phyloP scores from a whole-genome alignment of 1,140 invertebrate species.

The Drosophila setifemur region DNA sequence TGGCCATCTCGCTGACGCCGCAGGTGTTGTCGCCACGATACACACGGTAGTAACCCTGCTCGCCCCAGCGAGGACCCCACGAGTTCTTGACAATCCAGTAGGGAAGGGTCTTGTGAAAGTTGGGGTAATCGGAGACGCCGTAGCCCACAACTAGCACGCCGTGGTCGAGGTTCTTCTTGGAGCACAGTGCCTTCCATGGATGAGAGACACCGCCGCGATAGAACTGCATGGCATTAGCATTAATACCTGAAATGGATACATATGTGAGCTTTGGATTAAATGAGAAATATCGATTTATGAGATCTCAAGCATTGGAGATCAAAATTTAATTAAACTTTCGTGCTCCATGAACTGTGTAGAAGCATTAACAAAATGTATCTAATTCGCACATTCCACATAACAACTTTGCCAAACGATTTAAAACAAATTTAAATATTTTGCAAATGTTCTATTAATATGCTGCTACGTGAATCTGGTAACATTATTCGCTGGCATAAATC shows the following conservation, averaged over 20 bases:
- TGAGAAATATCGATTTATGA: too few species aligned
- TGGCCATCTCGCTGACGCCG: slow-evolving; percentile 95
- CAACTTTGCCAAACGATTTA: too few species aligned
- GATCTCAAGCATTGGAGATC: too few species aligned
- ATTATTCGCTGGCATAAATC: too few species aligned
- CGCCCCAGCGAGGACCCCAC: slow-evolving; percentile 92
- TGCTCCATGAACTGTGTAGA: too few species aligned
- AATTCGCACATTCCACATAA: too few species aligned
- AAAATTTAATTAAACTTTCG: too few species aligned
- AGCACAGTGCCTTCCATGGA: slow-evolving; percentile 94
- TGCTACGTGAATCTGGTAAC: too few species aligned
- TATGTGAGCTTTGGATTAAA: too few species aligned
- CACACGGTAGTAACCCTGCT: slow-evolving; percentile 96
- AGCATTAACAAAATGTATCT: too few species aligned
- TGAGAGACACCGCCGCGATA: slow-evolving; percentile 98
- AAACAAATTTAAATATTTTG: too few species aligned
- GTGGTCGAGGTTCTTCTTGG: slow-evolving; percentile 91
- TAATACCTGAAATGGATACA: slow-evolving; percentile 86
- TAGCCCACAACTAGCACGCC: slow-evolving; percentile 97
- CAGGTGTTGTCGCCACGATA: slow-evolving; percentile 97
- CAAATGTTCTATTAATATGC: too few species aligned
- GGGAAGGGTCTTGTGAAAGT: slow-evolving; percentile 92
- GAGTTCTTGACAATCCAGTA: slow-evolving; percentile 98
- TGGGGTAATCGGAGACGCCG: slow-evolving; percentile 90
- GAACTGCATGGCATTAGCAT: slow-evolving; percentile 99